Evolutionary conservation across 2,888 invertebrate species (phyloP), one percentile per base, ranked within the genome.

Genomic region (Acleris sparsana): DNA sequence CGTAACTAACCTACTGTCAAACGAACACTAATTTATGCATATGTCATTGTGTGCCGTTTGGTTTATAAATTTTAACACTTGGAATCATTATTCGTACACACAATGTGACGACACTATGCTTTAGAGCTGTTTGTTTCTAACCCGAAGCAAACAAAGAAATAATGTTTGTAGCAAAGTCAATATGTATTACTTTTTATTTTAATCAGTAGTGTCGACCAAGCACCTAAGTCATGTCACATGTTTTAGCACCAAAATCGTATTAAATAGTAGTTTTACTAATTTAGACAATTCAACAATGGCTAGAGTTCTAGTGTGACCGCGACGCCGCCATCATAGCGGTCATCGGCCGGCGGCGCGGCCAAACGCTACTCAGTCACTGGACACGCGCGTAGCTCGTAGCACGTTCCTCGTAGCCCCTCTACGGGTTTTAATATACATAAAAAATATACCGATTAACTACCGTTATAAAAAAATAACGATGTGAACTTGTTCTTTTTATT

Each of bases 321-420:
- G 43, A 44, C 67, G 63, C 25, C 68, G 64, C 29, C 67, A 60
- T 53, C 60, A 55, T 33, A 73, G 11, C 84, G 86, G 86, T 86
- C 86, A 86, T 82, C 81, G 86, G 70, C 84, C 84, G 82, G 53
- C 67, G 73, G 53, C 67, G 73, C 68, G 58, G 58, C 59, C 63
- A 56, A 66, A 44, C 39, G 67, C 16, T 73, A 75, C 73, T 77
- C 60, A 63, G 65, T 59, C 53, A 25, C 46, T 46, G 43, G 49
- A 29, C 58, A 25, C 73, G 78, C 69, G 70, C 73, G 73, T 71
- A 69, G 69, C 65, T 33, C 49, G 51, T 70, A 70, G 72, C 65
- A 61, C 69, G 61, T 63, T 6, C 2, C 63, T 68, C 72, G 71
- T 74, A 75, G 74, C 66, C 60, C 29, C 53, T 49, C 65, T 70